Conservation (phyloP, 2,797 vertebrate genomes). For the Gambelia wislizenii region DNA sequence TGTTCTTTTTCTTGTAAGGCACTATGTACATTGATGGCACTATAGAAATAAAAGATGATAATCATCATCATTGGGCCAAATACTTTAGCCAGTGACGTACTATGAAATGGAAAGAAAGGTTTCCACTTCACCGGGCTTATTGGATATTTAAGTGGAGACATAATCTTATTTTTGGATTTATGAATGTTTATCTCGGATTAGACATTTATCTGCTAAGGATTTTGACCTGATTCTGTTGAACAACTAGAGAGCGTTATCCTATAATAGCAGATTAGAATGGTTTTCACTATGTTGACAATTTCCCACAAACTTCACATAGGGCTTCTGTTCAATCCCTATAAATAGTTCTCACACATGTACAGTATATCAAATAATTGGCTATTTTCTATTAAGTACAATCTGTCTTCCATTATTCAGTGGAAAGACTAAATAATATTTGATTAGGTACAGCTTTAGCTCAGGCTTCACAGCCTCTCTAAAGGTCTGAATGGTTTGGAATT, state of each 20-base stretch:
- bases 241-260: conserved; percentile 24
- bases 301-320: conserved; percentile 15
- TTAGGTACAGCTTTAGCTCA: not conserved
- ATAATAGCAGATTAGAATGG: conserved; percentile 36
- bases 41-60: too few species aligned
- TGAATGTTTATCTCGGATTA: conserved; percentile 41
- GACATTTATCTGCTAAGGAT: conserved; percentile 35
- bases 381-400: conserved; percentile 10
- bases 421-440: not conserved
- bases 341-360: not conserved
- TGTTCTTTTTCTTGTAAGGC: too few species aligned
- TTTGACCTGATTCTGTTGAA: conserved; percentile 31
- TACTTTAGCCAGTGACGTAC: not conserved
- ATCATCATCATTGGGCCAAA: not conserved
- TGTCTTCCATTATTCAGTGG: not conserved
- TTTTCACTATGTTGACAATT: conserved; percentile 26
- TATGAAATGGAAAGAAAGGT: not conserved
- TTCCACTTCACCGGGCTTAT: not conserved
- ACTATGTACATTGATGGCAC: too few species aligned
- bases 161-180: conserved; percentile 42
- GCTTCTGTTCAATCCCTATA: not conserved
- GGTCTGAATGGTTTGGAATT: not conserved
- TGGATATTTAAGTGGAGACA: conserved; percentile 14
- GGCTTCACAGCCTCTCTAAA: not conserved
- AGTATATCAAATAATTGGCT: not conserved